Base-by-base conservation (phyloP, 1,140 invertebrate species). In the Thaumatotibia leucotreta region DNA sequence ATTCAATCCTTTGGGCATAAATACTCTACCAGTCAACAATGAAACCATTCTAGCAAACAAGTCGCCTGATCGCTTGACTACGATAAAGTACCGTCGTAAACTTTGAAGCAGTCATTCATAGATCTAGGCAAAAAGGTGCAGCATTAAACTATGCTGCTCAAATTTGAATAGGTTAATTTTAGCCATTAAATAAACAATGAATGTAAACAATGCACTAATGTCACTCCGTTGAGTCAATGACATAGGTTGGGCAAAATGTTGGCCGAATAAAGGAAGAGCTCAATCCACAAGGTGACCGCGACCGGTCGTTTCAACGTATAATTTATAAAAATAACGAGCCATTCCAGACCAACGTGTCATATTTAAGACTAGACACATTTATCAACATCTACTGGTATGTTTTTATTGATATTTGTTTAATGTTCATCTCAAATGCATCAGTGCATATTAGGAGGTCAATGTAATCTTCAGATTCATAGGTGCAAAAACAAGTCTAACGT, bases 261-360 rank as follows among this genome's bases (percentile, higher is more conserved):
- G 11, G 52, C 24, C 24, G 14, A 31, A 58, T 27, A 58, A 58
- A 58, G 52, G 11, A 58, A 58, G 50, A 54, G 52, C 52, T 23
- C 52, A 24, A 50, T 50, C 10, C 5, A 24, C 52, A 58, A 58
- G 52, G 52, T 58, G 52, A 27, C 52, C 52, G 52, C 27, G 52
- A 58, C 52, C 52, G 52, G 52, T 29, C 52, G 24, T 58, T 58
- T 29, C 52, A 58, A 31, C 52, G 52, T 58, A 58, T 58, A 27
- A 29, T 58, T 58, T 58, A 27, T 27, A 58, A 50, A 50, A 58
- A 31, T 58, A 58, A 58, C 52, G n/a, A 29, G 22, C 52, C 14
- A 1, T 45, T 45, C 20, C 14, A 8, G 33, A n/a, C 11, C 4
- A n/a, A 17, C 39, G 39, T 45, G 39, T 45, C 39, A 45, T 45